Conservation (phyloP, 2,888 invertebrate genomes). For the Melinopterus prodromus region DNA sequence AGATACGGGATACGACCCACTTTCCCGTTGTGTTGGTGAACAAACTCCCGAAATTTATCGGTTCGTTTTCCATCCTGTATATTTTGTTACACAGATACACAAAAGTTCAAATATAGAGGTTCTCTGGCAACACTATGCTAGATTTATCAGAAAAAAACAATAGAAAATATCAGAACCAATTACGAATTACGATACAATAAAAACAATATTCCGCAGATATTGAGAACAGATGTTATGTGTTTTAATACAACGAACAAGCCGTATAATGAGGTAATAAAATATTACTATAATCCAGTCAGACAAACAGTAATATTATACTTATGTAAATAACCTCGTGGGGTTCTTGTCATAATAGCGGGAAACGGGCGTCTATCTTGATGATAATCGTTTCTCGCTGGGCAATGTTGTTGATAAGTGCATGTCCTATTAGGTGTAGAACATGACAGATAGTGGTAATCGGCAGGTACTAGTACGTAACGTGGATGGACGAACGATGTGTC, state of each 20-base stretch:
- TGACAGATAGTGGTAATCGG: slow-evolving; percentile 11
- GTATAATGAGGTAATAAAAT: neutral
- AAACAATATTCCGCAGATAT: neutral
- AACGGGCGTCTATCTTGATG: neutral
- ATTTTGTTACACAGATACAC: too few relatives aligned
- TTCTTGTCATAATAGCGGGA: neutral
- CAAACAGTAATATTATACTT: neutral
- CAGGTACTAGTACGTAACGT: slow-evolving; percentile 19
- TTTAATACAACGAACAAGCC: neutral
- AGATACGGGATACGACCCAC: too few relatives aligned
- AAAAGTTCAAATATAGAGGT: too few relatives aligned
- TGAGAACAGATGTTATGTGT: neutral
- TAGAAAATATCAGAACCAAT: neutral
- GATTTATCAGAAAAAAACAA: too few relatives aligned
- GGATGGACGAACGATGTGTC: slow-evolving; percentile 13
- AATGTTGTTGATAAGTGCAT: slow-evolving; percentile 37
- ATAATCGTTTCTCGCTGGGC: neutral
- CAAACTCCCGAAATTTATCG: too few relatives aligned
- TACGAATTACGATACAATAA: neutral
- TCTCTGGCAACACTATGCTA: too few relatives aligned
- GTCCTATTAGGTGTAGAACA: slow-evolving; percentile 35
- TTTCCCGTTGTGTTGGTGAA: too few relatives aligned
- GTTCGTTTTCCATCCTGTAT: too few relatives aligned
- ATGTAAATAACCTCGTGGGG: neutral
- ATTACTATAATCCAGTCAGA: neutral